phyloP scores from a whole-genome alignment of 2,113 vertebrate species.

The Bettongia penicillata region DNA sequence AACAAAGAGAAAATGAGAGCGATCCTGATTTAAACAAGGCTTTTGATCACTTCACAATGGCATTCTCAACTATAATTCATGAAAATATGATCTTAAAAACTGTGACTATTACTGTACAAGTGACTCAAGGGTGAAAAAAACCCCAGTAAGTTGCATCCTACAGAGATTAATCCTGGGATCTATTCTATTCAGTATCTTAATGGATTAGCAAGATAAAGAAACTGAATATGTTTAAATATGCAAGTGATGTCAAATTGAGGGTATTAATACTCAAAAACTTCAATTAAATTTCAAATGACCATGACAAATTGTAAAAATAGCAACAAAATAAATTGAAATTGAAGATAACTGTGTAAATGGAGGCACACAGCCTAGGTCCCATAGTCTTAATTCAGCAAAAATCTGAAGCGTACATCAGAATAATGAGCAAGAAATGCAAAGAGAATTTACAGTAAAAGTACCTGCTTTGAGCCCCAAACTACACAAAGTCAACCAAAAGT shows the following conservation, averaged over 20 bases:
- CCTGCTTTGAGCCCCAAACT: too few relatives aligned
- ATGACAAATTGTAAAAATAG: constrained; percentile 22
- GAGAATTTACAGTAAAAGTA: too few relatives aligned
- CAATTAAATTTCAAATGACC: constrained; percentile 31
- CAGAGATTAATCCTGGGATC: constrained; percentile 29
- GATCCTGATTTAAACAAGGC: constrained; percentile 16
- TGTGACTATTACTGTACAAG: constrained; percentile 1
- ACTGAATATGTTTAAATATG: neutral
- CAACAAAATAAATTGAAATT: too few relatives aligned
- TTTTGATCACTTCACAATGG: constrained; percentile 41
- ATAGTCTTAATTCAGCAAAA: too few relatives aligned
- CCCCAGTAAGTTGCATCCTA: constrained; percentile 8
- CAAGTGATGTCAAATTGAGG: neutral
- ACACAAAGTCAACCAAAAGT: too few relatives aligned
- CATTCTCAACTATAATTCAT: constrained; percentile 27
- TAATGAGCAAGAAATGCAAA: too few relatives aligned
- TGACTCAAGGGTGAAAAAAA: neutral
- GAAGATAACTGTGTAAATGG: too few relatives aligned
- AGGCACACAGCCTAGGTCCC: too few relatives aligned
- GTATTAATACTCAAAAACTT: constrained; percentile 6
- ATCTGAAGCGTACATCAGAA: too few relatives aligned
- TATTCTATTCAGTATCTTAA: constrained; percentile 34
- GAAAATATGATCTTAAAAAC: neutral
- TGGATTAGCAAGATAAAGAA: neutral
- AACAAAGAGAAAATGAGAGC: neutral